Conservation (phyloP, 2,888 invertebrate genomes). For the Agrochola circellaris region DNA sequence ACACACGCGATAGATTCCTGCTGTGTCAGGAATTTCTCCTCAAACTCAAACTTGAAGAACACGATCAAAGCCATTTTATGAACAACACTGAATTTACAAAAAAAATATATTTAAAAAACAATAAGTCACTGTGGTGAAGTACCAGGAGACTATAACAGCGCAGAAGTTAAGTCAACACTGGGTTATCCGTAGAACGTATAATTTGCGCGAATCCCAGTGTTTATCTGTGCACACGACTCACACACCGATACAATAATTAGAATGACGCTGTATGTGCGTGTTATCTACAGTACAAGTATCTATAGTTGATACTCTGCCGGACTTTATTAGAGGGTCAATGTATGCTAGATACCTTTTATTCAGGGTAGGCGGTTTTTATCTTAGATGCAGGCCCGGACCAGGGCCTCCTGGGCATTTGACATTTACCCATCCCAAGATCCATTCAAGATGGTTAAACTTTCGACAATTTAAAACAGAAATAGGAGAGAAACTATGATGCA, state of each 20-base stretch:
- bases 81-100: constrained; percentile 25
- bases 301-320: constrained; percentile 23
- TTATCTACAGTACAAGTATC: constrained; percentile 14
- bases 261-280: constrained; percentile 47
- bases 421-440: no score
- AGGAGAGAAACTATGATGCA: neutral
- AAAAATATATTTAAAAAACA: constrained; percentile 25
- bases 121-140: constrained; percentile 29
- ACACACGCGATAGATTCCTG: constrained; percentile 71
- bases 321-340: constrained; percentile 46
- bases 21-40: constrained; percentile 62
- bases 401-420: no score
- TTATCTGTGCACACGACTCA: constrained; percentile 58
- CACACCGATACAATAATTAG: constrained; percentile 57
- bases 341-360: constrained; percentile 24
- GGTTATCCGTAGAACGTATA: constrained; percentile 63
- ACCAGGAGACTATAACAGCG: constrained; percentile 45
- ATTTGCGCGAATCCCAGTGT: constrained; percentile 67
- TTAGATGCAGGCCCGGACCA: no score
- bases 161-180: constrained; percentile 68
- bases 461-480: neutral
- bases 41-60: constrained; percentile 63
- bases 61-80: constrained; percentile 74
- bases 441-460: neutral
- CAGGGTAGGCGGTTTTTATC: neutral